These are phyloP conservation scores for Synergus laeviventris DNA, from an alignment of 2,888 invertebrate genomes.

Conservation along the genomic window DNA sequence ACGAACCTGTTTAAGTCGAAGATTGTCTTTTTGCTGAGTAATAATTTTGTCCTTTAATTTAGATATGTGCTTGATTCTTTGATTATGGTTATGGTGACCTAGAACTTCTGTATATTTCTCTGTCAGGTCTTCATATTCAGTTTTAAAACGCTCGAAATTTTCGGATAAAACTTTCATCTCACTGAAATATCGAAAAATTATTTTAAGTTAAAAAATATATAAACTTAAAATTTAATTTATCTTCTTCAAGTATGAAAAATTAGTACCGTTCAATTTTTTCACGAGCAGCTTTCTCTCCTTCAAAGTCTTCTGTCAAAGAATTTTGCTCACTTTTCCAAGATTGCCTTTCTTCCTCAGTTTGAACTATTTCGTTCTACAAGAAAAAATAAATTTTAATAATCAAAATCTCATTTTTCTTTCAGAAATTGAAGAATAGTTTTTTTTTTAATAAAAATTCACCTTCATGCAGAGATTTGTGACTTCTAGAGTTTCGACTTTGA, in stretches of 20 bases:
- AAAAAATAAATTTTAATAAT: background rate
- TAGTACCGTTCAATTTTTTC: constrained; percentile 61
- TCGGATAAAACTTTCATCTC: constrained; percentile 59
- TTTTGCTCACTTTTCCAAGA: constrained; percentile 51
- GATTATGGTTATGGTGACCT: constrained; percentile 82
- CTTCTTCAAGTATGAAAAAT: background rate
- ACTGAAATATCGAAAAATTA: constrained; percentile 52
- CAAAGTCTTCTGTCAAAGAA: constrained; percentile 52
- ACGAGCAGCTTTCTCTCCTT: constrained; percentile 55
- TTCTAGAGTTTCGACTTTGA: constrained; percentile 45
- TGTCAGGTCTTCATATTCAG: constrained; percentile 78
- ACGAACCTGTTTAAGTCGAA: constrained; percentile 76
- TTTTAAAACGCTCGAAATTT: constrained; percentile 74
- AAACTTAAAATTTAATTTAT: background rate
- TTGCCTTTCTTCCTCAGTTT: constrained; percentile 53
- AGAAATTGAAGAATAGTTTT: background rate
- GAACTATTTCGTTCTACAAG: constrained; percentile 50
- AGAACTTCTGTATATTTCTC: constrained; percentile 79
- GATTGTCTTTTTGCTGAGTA: constrained; percentile 66
- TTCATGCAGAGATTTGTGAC: constrained; percentile 31
- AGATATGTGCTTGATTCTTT: constrained; percentile 80
- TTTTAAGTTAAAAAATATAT: background rate
- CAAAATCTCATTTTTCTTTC: background rate
- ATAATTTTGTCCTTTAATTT: constrained; percentile 76
- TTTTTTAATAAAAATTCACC: background rate